A percentile compares a stretch with the other conserved stretches of the same genome.
phyloP scores from a whole-genome alignment of 2,113 vertebrate species.

The Galemys pyrenaicus region DNA sequence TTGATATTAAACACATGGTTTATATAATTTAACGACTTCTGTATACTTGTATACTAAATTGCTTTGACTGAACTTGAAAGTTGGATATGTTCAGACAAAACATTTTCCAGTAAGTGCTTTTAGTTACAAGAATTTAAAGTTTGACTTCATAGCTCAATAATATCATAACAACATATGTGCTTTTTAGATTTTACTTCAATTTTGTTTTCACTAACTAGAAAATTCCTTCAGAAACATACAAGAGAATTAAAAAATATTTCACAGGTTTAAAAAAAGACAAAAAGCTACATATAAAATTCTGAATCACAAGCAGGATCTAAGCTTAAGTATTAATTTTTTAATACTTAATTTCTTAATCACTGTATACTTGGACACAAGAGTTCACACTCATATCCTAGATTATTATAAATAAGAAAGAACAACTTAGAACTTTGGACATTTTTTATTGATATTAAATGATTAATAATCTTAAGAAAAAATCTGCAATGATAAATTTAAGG shows the following conservation, averaged over 20 bases:
- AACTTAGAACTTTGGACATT: neutral
- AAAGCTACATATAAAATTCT: neutral
- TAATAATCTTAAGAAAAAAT: neutral
- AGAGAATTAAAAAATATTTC: neutral
- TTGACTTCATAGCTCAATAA: conserved; percentile 65
- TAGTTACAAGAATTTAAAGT: conserved; percentile 68
- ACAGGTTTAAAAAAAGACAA: neutral
- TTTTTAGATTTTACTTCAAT: conserved; percentile 14
- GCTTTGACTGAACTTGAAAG: conserved; percentile 63
- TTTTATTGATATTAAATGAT: neutral
- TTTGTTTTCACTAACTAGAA: neutral
- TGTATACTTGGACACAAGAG: neutral
- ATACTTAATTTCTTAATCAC: no score
- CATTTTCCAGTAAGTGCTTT: conserved; percentile 64
- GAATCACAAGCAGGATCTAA: neutral
- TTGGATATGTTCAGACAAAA: conserved; percentile 67
- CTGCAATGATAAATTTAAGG: neutral
- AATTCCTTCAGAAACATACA: conserved; percentile 7
- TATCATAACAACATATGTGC: neutral
- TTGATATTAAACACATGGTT: conserved; percentile 71
- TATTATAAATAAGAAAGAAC: neutral
- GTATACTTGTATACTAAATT: conserved; percentile 68
- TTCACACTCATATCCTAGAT: neutral
- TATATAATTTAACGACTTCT: conserved; percentile 78
- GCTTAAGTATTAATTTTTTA: neutral